phyloP scores from a whole-genome alignment of 2,113 vertebrate species.

The Actinemys pallida region DNA sequence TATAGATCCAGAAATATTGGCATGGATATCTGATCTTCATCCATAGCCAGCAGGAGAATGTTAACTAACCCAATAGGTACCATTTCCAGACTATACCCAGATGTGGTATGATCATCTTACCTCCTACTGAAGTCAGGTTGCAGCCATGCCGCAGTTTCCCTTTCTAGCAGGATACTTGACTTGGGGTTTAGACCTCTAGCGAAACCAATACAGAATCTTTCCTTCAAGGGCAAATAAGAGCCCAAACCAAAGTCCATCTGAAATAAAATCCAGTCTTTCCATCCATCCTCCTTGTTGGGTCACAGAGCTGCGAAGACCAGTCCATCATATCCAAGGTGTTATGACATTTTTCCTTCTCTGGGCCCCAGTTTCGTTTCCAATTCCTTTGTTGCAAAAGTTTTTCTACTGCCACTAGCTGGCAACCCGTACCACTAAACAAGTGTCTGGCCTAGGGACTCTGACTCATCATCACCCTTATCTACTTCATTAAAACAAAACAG shows the following conservation, averaged over 20 bases:
- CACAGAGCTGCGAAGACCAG: neutral
- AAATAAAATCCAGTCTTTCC: neutral
- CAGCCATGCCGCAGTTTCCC: neutral
- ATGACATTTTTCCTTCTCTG: neutral
- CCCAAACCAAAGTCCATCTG: neutral
- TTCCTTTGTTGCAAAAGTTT: neutral
- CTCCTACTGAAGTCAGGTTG: neutral
- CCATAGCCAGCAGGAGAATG: neutral
- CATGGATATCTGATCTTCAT: neutral
- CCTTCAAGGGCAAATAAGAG: neutral
- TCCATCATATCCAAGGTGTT: neutral
- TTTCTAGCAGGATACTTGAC: neutral
- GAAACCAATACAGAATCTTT: neutral
- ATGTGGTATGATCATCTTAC: neutral
- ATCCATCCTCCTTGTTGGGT: neutral
- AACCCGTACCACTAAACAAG: neutral
- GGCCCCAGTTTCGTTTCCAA: accelerated
- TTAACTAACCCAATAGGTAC: accelerated
- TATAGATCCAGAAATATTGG: neutral
- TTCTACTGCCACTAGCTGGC: neutral
- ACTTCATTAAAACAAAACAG: neutral
- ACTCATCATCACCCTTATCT: neutral
- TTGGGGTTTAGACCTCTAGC: neutral
- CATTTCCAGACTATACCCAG: accelerated
- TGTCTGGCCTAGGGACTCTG: neutral